A percentile compares a stretch with the other conserved stretches of the same genome.
phyloP scores from a whole-genome alignment of 2,888 invertebrate genomes.

The Polydrusus pterygomalis region DNA sequence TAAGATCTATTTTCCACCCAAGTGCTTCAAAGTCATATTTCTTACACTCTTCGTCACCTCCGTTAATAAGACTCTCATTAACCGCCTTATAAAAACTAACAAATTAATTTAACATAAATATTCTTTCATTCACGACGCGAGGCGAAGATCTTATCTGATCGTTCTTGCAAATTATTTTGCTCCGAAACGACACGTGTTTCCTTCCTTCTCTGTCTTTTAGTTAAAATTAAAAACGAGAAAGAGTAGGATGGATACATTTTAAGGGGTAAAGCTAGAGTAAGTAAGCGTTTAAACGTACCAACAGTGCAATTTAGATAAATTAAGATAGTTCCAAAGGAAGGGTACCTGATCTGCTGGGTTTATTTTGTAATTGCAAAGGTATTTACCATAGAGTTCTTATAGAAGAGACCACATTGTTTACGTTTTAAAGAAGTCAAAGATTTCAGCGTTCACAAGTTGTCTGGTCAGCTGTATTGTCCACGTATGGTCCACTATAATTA shows the following conservation, averaged over 20 bases:
- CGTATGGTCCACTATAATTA: no score
- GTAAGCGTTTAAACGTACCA: conserved; percentile 59
- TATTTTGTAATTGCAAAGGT: conserved; percentile 35
- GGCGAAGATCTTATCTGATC: conserved; percentile 37
- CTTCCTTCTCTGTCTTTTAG: neutral
- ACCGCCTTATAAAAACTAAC: conserved; percentile 34
- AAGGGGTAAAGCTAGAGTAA: conserved; percentile 51
- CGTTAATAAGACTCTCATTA: conserved; percentile 37
- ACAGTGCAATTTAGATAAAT: conserved; percentile 69
- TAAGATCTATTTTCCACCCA: conserved; percentile 8
- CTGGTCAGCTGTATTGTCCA: no score
- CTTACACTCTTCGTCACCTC: conserved; percentile 47
- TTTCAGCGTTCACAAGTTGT: no score
- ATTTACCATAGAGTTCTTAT: no score
- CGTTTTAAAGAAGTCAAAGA: no score
- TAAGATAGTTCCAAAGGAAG: conserved; percentile 70
- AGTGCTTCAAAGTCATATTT: conserved; percentile 26
- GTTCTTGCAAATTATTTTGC: conserved; percentile 21
- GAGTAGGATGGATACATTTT: conserved; percentile 6
- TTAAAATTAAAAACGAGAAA: neutral
- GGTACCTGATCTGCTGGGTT: conserved; percentile 17
- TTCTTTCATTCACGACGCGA: conserved; percentile 28
- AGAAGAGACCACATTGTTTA: no score
- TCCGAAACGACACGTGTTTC: neutral
- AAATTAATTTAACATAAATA: conserved; percentile 50